Evolutionary conservation across 2,888 invertebrate genomes (phyloP), one percentile per base, ranked within the genome.

Genomic region (Cryptophagus acutangulus): DNA sequence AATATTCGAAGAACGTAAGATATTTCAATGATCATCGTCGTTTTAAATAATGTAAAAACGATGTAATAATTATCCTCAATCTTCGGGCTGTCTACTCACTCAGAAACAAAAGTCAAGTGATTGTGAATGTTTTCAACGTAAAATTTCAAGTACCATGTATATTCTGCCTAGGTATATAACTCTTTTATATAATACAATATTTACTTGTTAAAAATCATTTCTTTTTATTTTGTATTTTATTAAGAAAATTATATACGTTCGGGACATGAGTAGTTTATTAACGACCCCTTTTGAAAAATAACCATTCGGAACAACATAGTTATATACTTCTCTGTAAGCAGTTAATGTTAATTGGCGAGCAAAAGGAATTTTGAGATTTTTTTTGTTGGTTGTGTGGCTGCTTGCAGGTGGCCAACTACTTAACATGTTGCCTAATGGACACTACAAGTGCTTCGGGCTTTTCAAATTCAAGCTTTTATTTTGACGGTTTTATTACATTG

Each of bases 401-500:
- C 48, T 48, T 44, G 39, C 48, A 50, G 50, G 50, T 50, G 50
- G 50, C 39, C 48, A 45, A 43, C 41, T 3, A 48, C 49, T 49
- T 49, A 49, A 48, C 47, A 43, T 43, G 45, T 41, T 50, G 47
- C 46, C 48, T 50, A 48, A 48, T 51, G 46, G 44, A 42, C 44
- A 46, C 44, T 46, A 33, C 26, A 40, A 46, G 16, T 24, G 33
- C 18, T 15, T 35, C 9, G 10, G 34, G 34, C 13, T 30, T 36
- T 24, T 26, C 37, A 15, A 30, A 17, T 14, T 41, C 39, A 34
- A 30, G 30, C 35, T 42, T 44, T 48, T 51, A 48, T 46, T 50
- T 48, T 48, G 50, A 50, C 48, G 50, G 48, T 50, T 50, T 50
- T 50, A 50, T 50, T 50, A 48, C 43, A 40, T 24, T 33, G 39